Conservation (phyloP, 2,797 vertebrate genomes). For the Hipposideros larvatus region DNA sequence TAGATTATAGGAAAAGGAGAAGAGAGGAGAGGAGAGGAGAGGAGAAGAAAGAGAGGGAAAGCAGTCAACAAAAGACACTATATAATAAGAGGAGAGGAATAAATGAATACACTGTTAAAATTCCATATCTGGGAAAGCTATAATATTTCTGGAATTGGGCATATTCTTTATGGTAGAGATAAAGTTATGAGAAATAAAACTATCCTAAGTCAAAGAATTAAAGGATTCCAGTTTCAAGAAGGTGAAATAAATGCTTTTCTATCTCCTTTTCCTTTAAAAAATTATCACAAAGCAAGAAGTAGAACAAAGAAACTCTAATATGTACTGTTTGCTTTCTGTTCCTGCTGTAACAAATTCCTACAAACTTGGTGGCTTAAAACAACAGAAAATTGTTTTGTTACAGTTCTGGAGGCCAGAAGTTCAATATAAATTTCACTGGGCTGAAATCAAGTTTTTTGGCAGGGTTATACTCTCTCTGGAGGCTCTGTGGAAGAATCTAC, state of each 20-base stretch:
- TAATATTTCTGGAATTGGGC: not conserved
- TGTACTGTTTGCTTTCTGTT: not conserved
- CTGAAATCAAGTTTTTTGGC: not conserved
- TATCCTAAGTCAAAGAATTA: constrained; percentile 38
- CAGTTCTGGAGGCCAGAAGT: not conserved
- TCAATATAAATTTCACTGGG: not conserved
- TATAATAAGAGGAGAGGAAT: not conserved
- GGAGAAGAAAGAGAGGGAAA: not conserved
- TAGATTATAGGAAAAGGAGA: not conserved
- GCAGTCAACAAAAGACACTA: not conserved
- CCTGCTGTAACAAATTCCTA: not conserved
- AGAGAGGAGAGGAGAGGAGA: not conserved
- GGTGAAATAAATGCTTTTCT: not conserved
- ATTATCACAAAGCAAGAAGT: not conserved
- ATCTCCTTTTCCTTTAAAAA: not conserved
- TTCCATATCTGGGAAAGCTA: not conserved
- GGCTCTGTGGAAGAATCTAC: not conserved
- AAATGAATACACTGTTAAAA: not conserved
- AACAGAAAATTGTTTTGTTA: not conserved
- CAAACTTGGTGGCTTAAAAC: not conserved
- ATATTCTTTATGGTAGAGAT: not conserved
- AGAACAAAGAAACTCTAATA: not conserved
- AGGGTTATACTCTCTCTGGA: not conserved
- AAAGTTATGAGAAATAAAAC: constrained; percentile 30
- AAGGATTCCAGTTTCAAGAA: not conserved